Conservation (phyloP, 2,797 vertebrate genomes). For the Sebastes oblongus region DNA sequence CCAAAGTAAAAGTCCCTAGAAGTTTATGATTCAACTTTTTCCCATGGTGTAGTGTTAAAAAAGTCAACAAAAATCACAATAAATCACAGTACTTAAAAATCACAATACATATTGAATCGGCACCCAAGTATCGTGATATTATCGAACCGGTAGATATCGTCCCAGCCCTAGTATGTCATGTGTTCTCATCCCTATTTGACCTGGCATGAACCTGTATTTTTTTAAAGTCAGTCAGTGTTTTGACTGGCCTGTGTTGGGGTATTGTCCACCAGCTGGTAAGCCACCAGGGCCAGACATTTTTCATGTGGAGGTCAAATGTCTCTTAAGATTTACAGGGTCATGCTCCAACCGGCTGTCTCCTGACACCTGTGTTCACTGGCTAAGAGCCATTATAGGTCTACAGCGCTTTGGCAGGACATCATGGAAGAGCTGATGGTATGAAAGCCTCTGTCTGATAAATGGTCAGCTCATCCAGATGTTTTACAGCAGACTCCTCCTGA, state of each 20-base stretch:
- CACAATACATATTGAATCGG: too few species aligned
- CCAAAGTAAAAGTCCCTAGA: too few species aligned
- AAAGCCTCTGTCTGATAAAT: conserved; percentile 38
- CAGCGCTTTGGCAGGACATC: conserved; percentile 4
- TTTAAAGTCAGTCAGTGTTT: background rate
- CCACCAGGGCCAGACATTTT: conserved; percentile 38
- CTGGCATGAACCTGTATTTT: conserved; percentile 6
- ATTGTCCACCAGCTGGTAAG: conserved; percentile 49
- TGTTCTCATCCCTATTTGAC: conserved; percentile 15
- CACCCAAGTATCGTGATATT: too few species aligned
- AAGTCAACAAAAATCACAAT: too few species aligned
- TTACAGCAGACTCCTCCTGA: background rate
- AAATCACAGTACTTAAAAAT: too few species aligned
- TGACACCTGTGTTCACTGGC: conserved; percentile 48
- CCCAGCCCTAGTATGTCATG: background rate
- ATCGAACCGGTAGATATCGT: too few species aligned
- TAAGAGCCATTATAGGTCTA: background rate
- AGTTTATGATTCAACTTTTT: too few species aligned
- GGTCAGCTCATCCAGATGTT: conserved; percentile 21
- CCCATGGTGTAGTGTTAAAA: too few species aligned
- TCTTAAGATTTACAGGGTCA: conserved; percentile 42
- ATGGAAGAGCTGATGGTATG: background rate
- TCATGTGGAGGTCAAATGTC: conserved; percentile 53
- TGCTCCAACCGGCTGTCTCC: conserved; percentile 28
- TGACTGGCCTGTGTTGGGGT: background rate